These are phyloP conservation scores for Hepsetus odoe DNA, from an alignment of 2,113 vertebrate species.

Conservation along the genomic window DNA sequence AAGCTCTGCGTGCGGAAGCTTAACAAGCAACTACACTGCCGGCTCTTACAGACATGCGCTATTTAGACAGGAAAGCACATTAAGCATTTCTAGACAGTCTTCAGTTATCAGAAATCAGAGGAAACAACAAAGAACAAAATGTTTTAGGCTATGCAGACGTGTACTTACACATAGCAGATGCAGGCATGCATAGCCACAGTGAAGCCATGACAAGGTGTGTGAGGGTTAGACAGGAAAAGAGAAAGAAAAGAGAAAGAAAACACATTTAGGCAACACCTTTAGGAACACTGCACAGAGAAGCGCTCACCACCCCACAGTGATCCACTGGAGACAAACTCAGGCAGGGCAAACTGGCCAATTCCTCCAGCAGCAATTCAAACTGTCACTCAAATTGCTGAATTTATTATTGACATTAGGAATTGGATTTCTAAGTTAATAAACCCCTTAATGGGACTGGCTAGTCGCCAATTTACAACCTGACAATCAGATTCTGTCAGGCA, in stretches of 20 bases:
- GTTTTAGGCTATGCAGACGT: conserved; percentile 34
- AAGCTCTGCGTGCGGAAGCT: neutral
- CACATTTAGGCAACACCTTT: conserved; percentile 63
- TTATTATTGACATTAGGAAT: conserved; percentile 48
- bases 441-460: conserved; percentile 40
- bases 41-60: neutral
- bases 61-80: neutral
- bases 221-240: conserved; percentile 47
- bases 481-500: conserved; percentile 53
- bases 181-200: conserved; percentile 72
- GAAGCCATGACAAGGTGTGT: conserved; percentile 60
- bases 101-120: conserved; percentile 12
- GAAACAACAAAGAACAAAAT: conserved; percentile 45
- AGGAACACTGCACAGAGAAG: conserved; percentile 38
- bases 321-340: conserved; percentile 25
- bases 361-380: conserved; percentile 25
- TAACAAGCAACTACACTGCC: neutral
- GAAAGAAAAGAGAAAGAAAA: conserved; percentile 61
- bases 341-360: conserved; percentile 14
- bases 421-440: conserved; percentile 49
- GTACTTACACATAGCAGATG: conserved; percentile 70
- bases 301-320: conserved; percentile 69
- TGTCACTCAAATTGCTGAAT: conserved; percentile 45
- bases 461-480: conserved; percentile 49
- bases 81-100: conserved; percentile 5